Evolutionary conservation across 2,888 invertebrate species (phyloP).

Genomic region (Limnephilus lunatus): DNA sequence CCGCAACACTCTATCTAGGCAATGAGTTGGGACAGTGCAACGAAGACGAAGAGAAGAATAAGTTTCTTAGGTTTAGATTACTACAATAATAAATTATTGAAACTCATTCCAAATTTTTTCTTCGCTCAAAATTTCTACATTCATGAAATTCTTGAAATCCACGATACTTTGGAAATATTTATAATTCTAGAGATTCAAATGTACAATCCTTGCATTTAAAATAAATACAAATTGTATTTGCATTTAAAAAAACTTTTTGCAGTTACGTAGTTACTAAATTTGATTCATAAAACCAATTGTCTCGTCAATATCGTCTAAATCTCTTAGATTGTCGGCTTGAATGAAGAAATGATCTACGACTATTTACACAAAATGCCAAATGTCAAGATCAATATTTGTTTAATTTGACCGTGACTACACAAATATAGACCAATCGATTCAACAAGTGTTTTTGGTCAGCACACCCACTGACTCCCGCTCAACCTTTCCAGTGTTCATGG

Average conservation of each 20-base stretch:
- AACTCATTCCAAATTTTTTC: too few species aligned
- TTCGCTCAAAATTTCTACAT: too few species aligned
- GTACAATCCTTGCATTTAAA: too few species aligned
- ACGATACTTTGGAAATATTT: too few species aligned
- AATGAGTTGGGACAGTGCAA: too few species aligned
- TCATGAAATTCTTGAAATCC: too few species aligned
- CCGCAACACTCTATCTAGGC: too few species aligned
- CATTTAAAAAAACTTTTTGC: background rate
- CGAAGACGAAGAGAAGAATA: too few species aligned
- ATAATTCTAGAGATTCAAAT: too few species aligned
- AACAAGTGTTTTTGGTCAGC: conserved; percentile 8
- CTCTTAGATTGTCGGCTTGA: background rate
- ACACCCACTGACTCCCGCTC: background rate
- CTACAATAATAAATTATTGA: too few species aligned
- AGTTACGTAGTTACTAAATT: background rate
- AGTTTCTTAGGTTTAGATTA: too few species aligned
- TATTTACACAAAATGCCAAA: background rate
- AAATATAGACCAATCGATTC: background rate
- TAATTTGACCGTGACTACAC: background rate
- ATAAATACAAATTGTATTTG: too few species aligned
- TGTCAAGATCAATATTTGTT: background rate
- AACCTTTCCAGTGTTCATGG: background rate
- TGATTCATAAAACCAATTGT: background rate
- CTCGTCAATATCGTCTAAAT: background rate
- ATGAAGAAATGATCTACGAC: background rate